Conservation (phyloP, 2,113 vertebrate genomes). For the Scatophagus argus region DNA sequence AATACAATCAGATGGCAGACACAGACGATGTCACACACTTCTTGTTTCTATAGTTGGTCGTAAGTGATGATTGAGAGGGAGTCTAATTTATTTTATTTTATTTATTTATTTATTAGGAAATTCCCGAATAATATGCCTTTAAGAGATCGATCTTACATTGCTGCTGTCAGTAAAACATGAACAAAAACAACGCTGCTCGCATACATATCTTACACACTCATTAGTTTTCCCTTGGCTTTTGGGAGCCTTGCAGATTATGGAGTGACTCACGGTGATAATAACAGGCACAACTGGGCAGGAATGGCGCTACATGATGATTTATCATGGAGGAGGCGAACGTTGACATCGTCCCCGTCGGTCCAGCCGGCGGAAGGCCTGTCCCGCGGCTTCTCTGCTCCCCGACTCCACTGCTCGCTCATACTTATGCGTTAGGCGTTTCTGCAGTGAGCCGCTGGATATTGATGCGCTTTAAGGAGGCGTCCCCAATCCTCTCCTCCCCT, state of each 20-base stretch:
- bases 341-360: neutral
- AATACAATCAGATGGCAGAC: no score
- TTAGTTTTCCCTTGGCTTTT: neutral
- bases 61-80: no score
- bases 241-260: slow-evolving; percentile 15
- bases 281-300: slow-evolving; percentile 29
- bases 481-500: slow-evolving; percentile 57
- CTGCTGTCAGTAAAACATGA: neutral
- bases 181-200: neutral
- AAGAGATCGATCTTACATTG: no score
- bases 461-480: slow-evolving; percentile 83
- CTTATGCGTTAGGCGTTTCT: slow-evolving; percentile 80
- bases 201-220: neutral
- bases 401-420: slow-evolving; percentile 61
- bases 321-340: slow-evolving; percentile 10
- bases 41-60: no score
- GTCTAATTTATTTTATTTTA: no score
- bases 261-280: slow-evolving; percentile 34
- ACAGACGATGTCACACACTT: no score
- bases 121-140: no score
- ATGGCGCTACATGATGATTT: slow-evolving; percentile 42
- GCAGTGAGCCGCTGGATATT: slow-evolving; percentile 80
- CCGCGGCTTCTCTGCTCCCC: slow-evolving; percentile 69
- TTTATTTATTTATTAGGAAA: no score
- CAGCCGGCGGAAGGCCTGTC: slow-evolving; percentile 15